A percentile compares a stretch with the other conserved stretches of the same genome.
These are phyloP conservation scores for Danaus melanippus DNA, from an alignment of 1,140 invertebrate genomes.

Conservation along the genomic window DNA sequence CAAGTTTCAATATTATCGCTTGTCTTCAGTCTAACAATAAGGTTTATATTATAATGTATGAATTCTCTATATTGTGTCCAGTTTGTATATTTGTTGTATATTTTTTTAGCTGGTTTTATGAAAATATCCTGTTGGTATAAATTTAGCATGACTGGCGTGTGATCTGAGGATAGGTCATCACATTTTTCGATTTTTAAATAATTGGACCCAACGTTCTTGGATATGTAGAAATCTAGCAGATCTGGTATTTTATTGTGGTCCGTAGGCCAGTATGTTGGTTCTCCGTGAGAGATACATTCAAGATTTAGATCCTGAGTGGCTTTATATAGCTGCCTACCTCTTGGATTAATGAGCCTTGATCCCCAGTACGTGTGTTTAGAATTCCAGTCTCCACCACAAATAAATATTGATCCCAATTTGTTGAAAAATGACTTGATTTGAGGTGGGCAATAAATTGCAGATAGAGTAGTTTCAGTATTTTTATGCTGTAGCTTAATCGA, in stretches of 20 bases:
- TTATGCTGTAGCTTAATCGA: slow-evolving; percentile 8
- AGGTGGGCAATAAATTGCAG: slow-evolving; percentile 26
- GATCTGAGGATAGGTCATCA: slow-evolving; percentile 18
- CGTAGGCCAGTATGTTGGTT: slow-evolving; percentile 56
- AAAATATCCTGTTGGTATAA: too few species aligned
- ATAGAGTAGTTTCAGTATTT: slow-evolving; percentile 1
- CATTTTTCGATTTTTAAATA: slow-evolving; percentile 12
- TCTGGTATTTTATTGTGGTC: slow-evolving; percentile 45
- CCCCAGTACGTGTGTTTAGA: slow-evolving; percentile 58
- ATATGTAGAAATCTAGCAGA: slow-evolving; percentile 51
- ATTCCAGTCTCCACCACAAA: slow-evolving; percentile 50
- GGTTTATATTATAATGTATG: too few species aligned
- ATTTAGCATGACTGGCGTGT: slow-evolving; percentile 15
- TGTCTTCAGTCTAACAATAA: too few species aligned
- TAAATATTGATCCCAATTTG: slow-evolving; percentile 15
- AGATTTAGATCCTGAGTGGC: too few species aligned
- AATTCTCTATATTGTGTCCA: too few species aligned
- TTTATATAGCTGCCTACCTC: slow-evolving; percentile 29
- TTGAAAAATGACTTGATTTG: slow-evolving; percentile 12
- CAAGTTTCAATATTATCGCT: too few species aligned
- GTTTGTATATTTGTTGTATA: too few species aligned
- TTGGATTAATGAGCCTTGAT: slow-evolving; percentile 31
- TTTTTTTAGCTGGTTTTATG: too few species aligned
- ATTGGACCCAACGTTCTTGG: slow-evolving; percentile 24
- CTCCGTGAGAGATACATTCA: too few species aligned